phyloP scores from a whole-genome alignment of 2,113 vertebrate genomes.

The Myiozetetes cayanensis region DNA sequence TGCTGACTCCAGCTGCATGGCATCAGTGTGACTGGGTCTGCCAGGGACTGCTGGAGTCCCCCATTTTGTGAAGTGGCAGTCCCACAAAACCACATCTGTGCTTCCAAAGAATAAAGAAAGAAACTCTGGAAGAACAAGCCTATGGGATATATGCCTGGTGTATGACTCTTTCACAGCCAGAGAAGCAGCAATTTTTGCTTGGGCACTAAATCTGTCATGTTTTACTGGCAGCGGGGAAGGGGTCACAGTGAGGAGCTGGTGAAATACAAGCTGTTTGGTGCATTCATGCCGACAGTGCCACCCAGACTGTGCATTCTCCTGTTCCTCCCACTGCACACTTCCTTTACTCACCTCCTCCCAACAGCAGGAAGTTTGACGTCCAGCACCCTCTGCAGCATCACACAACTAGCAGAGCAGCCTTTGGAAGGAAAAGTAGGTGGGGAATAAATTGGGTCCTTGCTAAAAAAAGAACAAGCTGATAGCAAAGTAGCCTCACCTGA shows the following conservation, averaged over 20 bases:
- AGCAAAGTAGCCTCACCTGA: not conserved
- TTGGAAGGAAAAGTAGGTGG: not conserved
- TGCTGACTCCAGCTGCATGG: not conserved
- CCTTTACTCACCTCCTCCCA: not conserved
- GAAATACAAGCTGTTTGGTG: not conserved
- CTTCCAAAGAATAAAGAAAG: not conserved
- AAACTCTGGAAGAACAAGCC: not conserved
- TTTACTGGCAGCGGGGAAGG: not conserved
- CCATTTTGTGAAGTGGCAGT: not conserved
- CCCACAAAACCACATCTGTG: not conserved
- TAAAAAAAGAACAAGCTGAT: not conserved
- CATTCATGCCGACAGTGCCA: not conserved
- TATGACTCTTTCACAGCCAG: not conserved
- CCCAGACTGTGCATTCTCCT: not conserved
- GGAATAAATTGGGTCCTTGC: not conserved
- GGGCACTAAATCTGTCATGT: not conserved
- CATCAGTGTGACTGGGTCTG: not conserved
- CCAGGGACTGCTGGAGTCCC: not conserved
- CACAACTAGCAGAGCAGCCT: rapidly evolving
- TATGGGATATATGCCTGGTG: too few relatives aligned
- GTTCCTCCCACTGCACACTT: not conserved
- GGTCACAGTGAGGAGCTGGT: rapidly evolving
- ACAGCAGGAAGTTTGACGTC: not conserved
- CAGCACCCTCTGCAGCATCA: not conserved
- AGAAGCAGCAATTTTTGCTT: not conserved